Evolutionary conservation across 2,888 invertebrate species (phyloP).

Genomic region (Charanyca ferruginea): DNA sequence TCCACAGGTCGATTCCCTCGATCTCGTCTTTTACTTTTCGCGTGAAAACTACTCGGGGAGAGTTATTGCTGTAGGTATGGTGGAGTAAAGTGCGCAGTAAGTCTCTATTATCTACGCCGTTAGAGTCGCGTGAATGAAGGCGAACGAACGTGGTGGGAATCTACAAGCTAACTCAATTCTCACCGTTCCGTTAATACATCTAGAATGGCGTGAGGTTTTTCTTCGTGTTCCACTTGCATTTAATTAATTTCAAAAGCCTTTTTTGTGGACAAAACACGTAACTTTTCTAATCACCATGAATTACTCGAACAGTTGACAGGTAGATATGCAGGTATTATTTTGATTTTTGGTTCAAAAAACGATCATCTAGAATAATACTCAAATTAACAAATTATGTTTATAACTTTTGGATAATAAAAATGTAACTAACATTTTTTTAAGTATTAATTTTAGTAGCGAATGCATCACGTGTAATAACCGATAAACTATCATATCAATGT

Average conservation of each 20-base stretch:
- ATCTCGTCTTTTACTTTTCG: constrained; percentile 74
- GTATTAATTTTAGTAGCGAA: not conserved
- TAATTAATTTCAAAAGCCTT: constrained; percentile 66
- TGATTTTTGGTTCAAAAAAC: not conserved
- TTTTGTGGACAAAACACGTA: constrained; percentile 11
- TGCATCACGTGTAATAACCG: not conserved
- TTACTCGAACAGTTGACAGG: too few species aligned
- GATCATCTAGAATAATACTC: too few species aligned
- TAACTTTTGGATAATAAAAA: not conserved
- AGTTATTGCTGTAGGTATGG: constrained; percentile 88
- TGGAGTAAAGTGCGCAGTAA: constrained; percentile 89
- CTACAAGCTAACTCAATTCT: constrained; percentile 84
- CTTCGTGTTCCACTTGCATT: constrained; percentile 70
- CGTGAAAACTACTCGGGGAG: constrained; percentile 82
- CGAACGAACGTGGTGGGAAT: constrained; percentile 87
- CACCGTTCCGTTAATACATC: constrained; percentile 72
- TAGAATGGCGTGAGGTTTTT: constrained; percentile 69
- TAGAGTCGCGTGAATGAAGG: constrained; percentile 89
- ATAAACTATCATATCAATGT: not conserved
- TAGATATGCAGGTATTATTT: too few species aligned
- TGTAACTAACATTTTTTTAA: not conserved
- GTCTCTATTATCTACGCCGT: constrained; percentile 90
- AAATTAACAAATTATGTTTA: not conserved
- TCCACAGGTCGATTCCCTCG: constrained; percentile 70
- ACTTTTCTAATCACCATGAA: not conserved